These are phyloP conservation scores for Drosophila erecta DNA, from an alignment of 1,140 invertebrate species.

Conservation along the genomic window DNA sequence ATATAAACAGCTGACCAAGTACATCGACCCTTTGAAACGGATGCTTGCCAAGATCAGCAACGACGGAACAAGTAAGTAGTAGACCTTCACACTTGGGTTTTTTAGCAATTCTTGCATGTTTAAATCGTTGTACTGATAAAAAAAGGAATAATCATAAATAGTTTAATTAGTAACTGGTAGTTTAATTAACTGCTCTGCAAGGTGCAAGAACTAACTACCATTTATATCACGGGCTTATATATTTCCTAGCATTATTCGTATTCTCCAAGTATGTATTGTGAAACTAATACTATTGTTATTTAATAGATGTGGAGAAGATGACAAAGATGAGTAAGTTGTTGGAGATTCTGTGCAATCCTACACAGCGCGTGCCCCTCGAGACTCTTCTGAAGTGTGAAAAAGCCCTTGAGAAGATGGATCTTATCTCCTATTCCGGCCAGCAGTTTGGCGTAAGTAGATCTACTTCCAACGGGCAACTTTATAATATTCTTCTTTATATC, in stretches of 20 bases:
- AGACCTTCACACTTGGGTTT: no score
- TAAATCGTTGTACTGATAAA: no score
- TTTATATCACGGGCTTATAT: no score
- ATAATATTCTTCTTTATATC: background rate
- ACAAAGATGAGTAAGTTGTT: slow-evolving; percentile 84
- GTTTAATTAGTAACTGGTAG: no score
- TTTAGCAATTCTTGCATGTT: no score
- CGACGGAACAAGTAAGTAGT: slow-evolving; percentile 87
- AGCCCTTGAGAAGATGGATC: slow-evolving; percentile 88
- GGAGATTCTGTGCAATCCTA: slow-evolving; percentile 95
- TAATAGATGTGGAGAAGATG: slow-evolving; percentile 76
- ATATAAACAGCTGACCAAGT: slow-evolving; percentile 95
- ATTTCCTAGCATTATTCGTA: no score
- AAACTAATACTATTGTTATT: background rate
- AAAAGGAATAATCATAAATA: no score
- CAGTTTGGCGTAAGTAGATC: slow-evolving; percentile 67
- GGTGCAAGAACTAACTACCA: no score
- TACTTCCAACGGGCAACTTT: background rate
- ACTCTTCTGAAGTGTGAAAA: slow-evolving; percentile 96
- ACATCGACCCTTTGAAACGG: slow-evolving; percentile 94
- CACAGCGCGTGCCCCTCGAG: slow-evolving; percentile 93
- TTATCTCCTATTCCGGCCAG: slow-evolving; percentile 86
- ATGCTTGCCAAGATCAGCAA: slow-evolving; percentile 95
- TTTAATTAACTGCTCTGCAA: no score
- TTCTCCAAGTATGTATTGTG: no score